Percentiles rank a stretch among this genome's conserved stretches.
Evolutionary conservation across 2,113 vertebrate species (phyloP).

Genomic region (Xenopus laevis): DNA sequence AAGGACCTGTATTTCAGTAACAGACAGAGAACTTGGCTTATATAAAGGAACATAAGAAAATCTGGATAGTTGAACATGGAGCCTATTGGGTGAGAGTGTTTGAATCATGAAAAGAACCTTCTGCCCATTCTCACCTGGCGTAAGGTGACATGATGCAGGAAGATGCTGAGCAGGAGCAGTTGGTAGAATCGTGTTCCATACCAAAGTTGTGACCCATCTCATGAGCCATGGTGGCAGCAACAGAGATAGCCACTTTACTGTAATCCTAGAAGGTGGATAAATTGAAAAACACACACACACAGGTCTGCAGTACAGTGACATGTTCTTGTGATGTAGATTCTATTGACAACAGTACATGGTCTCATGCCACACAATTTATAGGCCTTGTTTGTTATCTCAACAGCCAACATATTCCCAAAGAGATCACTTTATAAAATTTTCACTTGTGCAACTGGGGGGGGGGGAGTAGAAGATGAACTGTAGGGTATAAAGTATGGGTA

Average conservation of each 20-base stretch:
- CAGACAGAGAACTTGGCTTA: background rate
- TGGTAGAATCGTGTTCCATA: conserved; percentile 76
- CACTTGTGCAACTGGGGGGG: too few species aligned
- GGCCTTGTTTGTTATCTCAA: too few species aligned
- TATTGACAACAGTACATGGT: too few species aligned
- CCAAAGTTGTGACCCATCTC: conserved; percentile 93
- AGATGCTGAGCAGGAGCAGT: conserved; percentile 60
- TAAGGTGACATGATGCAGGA: conserved; percentile 77
- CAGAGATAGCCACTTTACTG: conserved; percentile 56
- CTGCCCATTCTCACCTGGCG: background rate
- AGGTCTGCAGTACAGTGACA: too few species aligned
- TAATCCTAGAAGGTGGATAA: conserved; percentile 69
- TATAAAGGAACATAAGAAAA: background rate
- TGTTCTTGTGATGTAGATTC: background rate
- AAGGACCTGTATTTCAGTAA: background rate
- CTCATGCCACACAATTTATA: too few species aligned
- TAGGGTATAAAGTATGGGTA: too few species aligned
- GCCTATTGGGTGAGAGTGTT: too few species aligned
- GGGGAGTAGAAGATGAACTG: too few species aligned
- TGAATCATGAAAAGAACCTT: too few species aligned
- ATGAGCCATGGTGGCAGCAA: conserved; percentile 84
- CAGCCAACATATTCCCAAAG: too few species aligned
- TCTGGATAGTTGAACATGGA: too few species aligned
- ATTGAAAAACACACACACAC: background rate
- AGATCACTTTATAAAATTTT: too few species aligned